Conservation (phyloP, 2,888 invertebrate species). For the Drosophila leonis region DNA sequence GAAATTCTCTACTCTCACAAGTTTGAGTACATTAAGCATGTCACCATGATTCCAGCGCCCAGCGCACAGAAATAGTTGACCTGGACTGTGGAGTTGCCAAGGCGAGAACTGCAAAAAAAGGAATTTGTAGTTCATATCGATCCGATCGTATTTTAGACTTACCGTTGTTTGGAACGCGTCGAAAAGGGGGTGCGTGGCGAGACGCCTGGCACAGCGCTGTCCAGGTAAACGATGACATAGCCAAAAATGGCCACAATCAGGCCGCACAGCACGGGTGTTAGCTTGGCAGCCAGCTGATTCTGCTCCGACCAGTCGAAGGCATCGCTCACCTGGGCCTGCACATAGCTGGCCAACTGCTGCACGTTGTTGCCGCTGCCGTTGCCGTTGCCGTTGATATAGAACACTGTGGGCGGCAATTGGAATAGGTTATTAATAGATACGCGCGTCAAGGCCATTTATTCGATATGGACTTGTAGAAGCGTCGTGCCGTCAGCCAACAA, state of each 20-base stretch:
- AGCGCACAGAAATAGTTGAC: constrained; percentile 86
- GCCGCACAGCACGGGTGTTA: constrained; percentile 85
- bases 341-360: constrained; percentile 61
- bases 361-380: constrained; percentile 62
- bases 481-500: constrained; percentile 6
- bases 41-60: constrained; percentile 85
- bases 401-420: constrained; percentile 62
- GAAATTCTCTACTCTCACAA: constrained; percentile 37
- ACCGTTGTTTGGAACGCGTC: constrained; percentile 86
- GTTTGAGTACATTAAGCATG: constrained; percentile 83
- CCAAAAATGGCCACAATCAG: constrained; percentile 86
- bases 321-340: constrained; percentile 65
- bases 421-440: constrained; percentile 42
- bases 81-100: constrained; percentile 82
- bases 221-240: constrained; percentile 88
- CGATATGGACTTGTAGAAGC: constrained; percentile 22
- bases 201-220: constrained; percentile 88
- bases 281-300: constrained; percentile 64
- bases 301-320: constrained; percentile 71
- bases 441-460: constrained; percentile 37
- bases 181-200: constrained; percentile 88
- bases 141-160: constrained; percentile 31
- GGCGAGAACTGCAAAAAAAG: constrained; percentile 72
- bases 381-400: constrained; percentile 65
- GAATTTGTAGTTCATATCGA: neutral